Base-by-base conservation (phyloP, 2,888 invertebrate species). In the Eupithecia tripunctaria region DNA sequence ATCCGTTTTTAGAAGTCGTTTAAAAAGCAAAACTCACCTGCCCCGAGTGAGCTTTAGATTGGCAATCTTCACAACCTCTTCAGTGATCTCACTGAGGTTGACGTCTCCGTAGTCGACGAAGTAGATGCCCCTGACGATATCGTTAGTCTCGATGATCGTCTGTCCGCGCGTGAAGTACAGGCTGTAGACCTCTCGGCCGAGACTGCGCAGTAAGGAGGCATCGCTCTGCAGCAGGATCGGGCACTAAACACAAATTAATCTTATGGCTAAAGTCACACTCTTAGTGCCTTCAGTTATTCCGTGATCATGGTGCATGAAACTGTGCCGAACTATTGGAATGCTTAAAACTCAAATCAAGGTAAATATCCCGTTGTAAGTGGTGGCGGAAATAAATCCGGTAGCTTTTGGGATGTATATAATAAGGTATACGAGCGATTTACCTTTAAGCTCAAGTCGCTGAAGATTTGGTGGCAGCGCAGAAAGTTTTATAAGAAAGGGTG, bases 91-190 rank as follows among this genome's bases (percentile, higher is more conserved):
- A 56, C 79, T 80, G 10, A 88, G 76, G 27, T 86, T 82, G 0
- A 92, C 84, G 8, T 79, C 81, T 5, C 93, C 93, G 43, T 85
- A 85, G 82, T 89, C 90, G 14, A 93, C 84, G 51, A 93, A 85
- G 81, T 86, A 93, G 75, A 93, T 83, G 72, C 88, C 81, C 0
- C 79, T 69, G 47, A 91, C 86, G 68, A 93, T 84, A 77, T 93
- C 92, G 72, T 89, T 84, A 7, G 76, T 74, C 29, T 87, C 83
- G 0, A 91, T 81, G 36, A 93, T 78, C 15, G 74, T 79, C 81
- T 89, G 91, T 25, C 82, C 84, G 0, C 86, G 82, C 2, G 90
- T 79, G 75, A 90, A 90, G 82, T 92, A 88, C 21, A 85, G 79
- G 77, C 88, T 90, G 72, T 81, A 84, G 1, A 91, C 86, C 0